These are phyloP conservation scores for Molossus alvarezi DNA, from an alignment of 2,797 vertebrate genomes.

Conservation along the genomic window DNA sequence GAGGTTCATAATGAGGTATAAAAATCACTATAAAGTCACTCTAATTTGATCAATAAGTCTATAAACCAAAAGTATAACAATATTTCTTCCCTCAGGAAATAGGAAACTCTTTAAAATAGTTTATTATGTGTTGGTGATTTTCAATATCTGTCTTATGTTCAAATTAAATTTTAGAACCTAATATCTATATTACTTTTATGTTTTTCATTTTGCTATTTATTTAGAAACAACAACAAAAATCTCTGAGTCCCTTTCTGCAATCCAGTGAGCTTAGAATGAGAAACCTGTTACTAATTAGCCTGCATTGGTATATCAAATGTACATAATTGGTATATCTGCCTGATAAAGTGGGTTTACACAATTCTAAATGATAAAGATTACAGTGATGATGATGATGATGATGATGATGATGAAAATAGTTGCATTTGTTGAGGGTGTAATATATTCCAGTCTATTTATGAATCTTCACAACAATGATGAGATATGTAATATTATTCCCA, in stretches of 20 bases:
- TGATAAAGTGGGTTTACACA: not conserved
- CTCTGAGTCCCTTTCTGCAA: not conserved
- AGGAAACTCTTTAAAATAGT: not conserved
- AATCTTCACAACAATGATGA: not conserved
- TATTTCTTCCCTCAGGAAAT: not conserved
- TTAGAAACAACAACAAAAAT: not conserved
- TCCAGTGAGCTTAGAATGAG: not conserved
- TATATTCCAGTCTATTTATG: not conserved
- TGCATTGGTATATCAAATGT: not conserved
- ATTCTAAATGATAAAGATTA: not conserved
- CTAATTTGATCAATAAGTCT: not conserved
- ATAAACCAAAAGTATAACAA: not conserved
- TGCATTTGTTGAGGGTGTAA: not conserved
- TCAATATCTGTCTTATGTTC: not conserved
- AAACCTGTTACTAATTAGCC: not conserved
- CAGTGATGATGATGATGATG: too few relatives aligned
- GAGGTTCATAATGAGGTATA: not conserved
- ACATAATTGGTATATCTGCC: not conserved
- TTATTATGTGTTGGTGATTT: not conserved
- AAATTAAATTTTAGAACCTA: slow-evolving; percentile 1
- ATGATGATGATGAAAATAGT: not conserved
- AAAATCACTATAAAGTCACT: not conserved
- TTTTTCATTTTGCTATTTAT: not conserved
- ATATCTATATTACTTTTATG: not conserved
- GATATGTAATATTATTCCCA: not conserved